Conservation (phyloP, 2,888 invertebrate species). For the Drosophila kuntzei region DNA sequence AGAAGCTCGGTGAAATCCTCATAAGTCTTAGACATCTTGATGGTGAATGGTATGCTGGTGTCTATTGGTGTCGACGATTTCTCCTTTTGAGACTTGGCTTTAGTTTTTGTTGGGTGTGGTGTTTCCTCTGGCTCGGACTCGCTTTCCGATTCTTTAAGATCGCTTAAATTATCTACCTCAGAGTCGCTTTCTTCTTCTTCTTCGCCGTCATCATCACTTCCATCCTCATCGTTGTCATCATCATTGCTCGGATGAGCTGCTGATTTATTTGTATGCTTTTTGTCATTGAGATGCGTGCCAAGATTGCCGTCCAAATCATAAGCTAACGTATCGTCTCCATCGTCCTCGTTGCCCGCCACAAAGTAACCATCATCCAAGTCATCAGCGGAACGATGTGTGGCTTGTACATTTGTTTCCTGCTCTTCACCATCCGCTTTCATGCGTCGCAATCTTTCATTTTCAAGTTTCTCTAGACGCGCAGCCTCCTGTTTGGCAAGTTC, state of each 20-base stretch:
- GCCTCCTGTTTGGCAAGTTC: constrained; percentile 93
- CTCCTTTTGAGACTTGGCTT: constrained; percentile 26
- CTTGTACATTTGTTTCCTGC: constrained; percentile 73
- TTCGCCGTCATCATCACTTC: constrained; percentile 72
- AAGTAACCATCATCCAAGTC: constrained; percentile 94
- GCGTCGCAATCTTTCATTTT: constrained; percentile 91
- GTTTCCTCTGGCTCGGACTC: constrained; percentile 83
- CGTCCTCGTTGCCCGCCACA: constrained; percentile 85
- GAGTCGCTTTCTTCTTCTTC: constrained; percentile 82
- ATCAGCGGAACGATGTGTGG: constrained; percentile 92
- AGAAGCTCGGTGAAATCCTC: constrained; percentile 89
- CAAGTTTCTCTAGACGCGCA: constrained; percentile 91
- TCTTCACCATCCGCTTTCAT: constrained; percentile 89
- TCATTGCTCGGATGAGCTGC: constrained; percentile 45
- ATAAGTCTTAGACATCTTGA: constrained; percentile 88
- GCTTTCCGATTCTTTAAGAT: constrained; percentile 82
- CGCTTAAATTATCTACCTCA: constrained; percentile 84
- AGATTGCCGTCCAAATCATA: constrained; percentile 84
- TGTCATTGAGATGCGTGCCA: constrained; percentile 56
- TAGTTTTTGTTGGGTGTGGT: constrained; percentile 11
- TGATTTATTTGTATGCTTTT: constrained; percentile 57
- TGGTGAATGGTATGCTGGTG: constrained; percentile 87
- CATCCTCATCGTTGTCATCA: constrained; percentile 54
- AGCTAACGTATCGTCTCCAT: constrained; percentile 72
- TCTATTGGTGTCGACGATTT: constrained; percentile 14